phyloP scores from a whole-genome alignment of 2,888 invertebrate genomes.

The Agrotis segetum region DNA sequence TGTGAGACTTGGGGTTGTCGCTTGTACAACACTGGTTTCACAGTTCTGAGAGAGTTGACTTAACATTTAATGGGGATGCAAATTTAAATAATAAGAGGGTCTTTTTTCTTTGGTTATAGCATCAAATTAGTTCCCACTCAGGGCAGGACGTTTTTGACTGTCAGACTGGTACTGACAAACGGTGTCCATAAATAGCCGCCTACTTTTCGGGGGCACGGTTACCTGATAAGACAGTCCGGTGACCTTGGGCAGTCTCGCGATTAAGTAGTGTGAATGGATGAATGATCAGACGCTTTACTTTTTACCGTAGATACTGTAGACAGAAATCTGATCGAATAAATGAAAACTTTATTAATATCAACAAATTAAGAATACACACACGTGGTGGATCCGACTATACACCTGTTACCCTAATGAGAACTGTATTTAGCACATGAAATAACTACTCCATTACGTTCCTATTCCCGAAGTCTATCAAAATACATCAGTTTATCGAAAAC shows the following conservation, averaged over 20 bases:
- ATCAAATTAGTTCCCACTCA: no score
- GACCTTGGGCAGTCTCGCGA: no score
- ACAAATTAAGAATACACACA: constrained; percentile 8
- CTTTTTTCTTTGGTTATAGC: no score
- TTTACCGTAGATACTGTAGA: neutral
- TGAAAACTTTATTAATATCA: constrained; percentile 20
- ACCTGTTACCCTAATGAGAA: constrained; percentile 29
- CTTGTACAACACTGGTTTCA: neutral
- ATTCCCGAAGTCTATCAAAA: constrained; percentile 51
- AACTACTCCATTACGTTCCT: constrained; percentile 38
- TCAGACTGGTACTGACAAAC: no score
- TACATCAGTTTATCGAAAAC: constrained; percentile 61
- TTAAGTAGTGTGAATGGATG: no score
- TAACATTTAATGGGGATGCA: neutral
- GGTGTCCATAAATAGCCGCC: no score
- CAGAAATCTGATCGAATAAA: constrained; percentile 15
- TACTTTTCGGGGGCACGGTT: no score
- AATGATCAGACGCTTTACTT: no score
- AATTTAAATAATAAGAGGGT: neutral
- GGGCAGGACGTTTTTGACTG: no score
- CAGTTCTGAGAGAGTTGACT: neutral
- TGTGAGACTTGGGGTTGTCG: neutral
- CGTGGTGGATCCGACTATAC: constrained; percentile 6
- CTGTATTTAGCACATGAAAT: constrained; percentile 40
- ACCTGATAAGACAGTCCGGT: no score